A percentile compares a stretch with the other conserved stretches of the same genome.
phyloP scores from a whole-genome alignment of 2,888 invertebrate genomes.

The Ectobius pallidus region DNA sequence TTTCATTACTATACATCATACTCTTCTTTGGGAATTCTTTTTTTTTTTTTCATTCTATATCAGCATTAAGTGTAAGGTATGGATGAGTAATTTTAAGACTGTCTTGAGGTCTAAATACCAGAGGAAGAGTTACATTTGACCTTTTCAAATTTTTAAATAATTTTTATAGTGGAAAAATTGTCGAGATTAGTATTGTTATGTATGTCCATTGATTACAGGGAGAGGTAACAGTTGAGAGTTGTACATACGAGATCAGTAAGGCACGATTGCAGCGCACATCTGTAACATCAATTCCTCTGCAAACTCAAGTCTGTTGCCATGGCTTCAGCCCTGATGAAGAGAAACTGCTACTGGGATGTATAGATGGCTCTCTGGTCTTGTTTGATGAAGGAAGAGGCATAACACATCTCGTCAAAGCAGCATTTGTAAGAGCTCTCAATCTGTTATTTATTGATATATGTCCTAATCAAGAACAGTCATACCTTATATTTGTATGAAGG shows the following conservation, averaged over 20 bases:
- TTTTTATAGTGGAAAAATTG: background rate
- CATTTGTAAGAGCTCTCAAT: slow-evolving; percentile 85
- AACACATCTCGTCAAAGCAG: slow-evolving; percentile 76
- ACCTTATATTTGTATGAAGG: too few relatives aligned
- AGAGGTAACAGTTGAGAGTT: slow-evolving; percentile 74
- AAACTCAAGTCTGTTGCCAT: slow-evolving; percentile 71
- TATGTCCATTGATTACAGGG: too few relatives aligned
- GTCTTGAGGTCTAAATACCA: too few relatives aligned
- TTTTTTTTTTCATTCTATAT: too few relatives aligned
- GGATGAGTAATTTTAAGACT: too few relatives aligned
- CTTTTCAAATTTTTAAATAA: background rate
- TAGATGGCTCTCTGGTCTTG: slow-evolving; percentile 82
- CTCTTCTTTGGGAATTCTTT: too few relatives aligned
- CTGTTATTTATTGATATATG: too few relatives aligned
- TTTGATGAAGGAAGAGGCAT: slow-evolving; percentile 77
- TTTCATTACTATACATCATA: too few relatives aligned
- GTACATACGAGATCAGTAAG: slow-evolving; percentile 65
- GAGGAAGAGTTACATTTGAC: too few relatives aligned
- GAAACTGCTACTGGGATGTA: slow-evolving; percentile 79
- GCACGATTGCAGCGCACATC: slow-evolving; percentile 66
- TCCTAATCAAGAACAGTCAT: too few relatives aligned
- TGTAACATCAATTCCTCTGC: slow-evolving; percentile 71
- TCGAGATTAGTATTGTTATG: background rate
- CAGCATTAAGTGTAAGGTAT: too few relatives aligned
- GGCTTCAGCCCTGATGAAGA: slow-evolving; percentile 74